Conservation (phyloP, 2,888 invertebrate species). For the Dynastes grantii region DNA sequence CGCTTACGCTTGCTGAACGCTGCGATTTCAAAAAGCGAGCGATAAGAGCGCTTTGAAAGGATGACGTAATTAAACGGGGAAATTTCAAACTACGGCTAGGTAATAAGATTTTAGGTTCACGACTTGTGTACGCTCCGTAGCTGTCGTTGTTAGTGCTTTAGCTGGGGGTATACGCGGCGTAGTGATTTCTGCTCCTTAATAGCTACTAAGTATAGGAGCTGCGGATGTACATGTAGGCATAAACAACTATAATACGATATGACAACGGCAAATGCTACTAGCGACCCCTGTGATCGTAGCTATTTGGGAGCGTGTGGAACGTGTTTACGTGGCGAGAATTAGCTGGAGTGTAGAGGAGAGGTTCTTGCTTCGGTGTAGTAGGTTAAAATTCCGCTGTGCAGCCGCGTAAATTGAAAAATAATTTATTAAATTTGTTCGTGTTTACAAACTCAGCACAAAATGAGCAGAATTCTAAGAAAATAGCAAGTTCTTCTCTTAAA, state of each 20-base stretch:
- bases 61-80: conserved; percentile 19
- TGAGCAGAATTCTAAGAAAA: no score
- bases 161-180: background rate
- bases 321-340: no score
- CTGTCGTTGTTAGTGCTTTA: no score
- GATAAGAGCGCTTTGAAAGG: background rate
- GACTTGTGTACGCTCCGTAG: background rate
- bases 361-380: no score
- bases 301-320: background rate
- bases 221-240: conserved; percentile 9
- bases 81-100: background rate
- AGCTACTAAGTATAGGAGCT: conserved; percentile 6
- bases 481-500: no score
- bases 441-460: no score
- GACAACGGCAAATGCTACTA: conserved; percentile 20
- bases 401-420: no score
- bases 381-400: no score
- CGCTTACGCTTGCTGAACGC: no score
- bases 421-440: no score
- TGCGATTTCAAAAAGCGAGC: no score
- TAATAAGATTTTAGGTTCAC: conserved; percentile 27
- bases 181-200: conserved; percentile 18
- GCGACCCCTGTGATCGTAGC: background rate
- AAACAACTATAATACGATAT: conserved; percentile 34
- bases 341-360: no score